Percentiles rank a stretch among this genome's conserved stretches.
phyloP scores from a whole-genome alignment of 2,113 vertebrate genomes.

The Anhinga anhinga region DNA sequence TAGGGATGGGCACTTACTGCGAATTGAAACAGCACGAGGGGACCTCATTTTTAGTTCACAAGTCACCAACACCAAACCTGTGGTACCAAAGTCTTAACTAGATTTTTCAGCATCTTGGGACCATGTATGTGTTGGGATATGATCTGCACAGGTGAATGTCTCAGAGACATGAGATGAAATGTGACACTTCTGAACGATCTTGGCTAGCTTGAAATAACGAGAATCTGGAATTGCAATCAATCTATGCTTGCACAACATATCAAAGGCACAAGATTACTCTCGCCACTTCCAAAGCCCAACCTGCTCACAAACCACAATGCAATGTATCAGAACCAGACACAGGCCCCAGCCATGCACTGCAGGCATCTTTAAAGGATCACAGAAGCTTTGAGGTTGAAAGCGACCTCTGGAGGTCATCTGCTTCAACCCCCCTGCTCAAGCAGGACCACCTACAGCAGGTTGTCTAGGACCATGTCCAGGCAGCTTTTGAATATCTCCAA shows the following conservation, averaged over 20 bases:
- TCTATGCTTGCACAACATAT: background rate
- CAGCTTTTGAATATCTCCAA: background rate
- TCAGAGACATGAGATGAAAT: background rate
- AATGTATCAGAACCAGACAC: background rate
- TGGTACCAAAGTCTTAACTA: background rate
- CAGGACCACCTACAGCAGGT: background rate
- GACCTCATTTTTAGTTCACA: background rate
- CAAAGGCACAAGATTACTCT: background rate
- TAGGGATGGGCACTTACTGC: background rate
- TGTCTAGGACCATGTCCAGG: background rate
- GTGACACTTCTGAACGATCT: background rate
- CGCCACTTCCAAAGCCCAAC: background rate
- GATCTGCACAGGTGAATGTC: background rate
- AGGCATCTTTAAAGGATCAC: background rate
- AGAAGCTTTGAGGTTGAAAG: background rate
- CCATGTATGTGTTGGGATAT: rapidly evolving
- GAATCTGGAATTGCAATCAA: background rate
- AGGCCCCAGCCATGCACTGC: rapidly evolving
- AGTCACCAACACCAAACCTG: rapidly evolving
- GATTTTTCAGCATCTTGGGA: background rate
- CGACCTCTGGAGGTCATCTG: background rate
- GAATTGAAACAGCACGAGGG: background rate
- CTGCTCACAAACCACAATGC: background rate
- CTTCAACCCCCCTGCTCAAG: background rate
- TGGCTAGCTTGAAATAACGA: background rate